Conservation (phyloP, 2,888 invertebrate species). For the Rhodophaea formosa region DNA sequence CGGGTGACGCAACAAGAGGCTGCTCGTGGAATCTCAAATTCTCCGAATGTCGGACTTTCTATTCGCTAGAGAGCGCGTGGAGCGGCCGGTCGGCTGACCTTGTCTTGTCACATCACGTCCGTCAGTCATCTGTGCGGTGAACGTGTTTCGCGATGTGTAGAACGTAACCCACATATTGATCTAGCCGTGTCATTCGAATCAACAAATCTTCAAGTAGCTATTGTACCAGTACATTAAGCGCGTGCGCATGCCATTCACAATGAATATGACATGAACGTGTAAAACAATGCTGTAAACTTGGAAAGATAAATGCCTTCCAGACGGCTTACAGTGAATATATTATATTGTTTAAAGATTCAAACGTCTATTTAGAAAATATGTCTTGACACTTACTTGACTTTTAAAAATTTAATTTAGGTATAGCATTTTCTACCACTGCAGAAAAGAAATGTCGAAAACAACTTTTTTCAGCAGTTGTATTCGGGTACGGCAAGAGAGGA, state of each 20-base stretch:
- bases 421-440: too few species aligned
- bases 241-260: background rate
- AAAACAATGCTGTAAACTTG: background rate
- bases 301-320: background rate
- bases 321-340: too few species aligned
- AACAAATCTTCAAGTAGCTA: background rate
- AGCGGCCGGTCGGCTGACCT: slow-evolving; percentile 3
- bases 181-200: slow-evolving; percentile 7
- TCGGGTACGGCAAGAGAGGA: too few species aligned
- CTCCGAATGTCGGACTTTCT: slow-evolving; percentile 7
- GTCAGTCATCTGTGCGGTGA: background rate
- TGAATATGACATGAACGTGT: background rate
- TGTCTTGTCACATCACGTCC: slow-evolving; percentile 11
- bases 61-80: slow-evolving; percentile 4
- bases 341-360: too few species aligned
- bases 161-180: slow-evolving; percentile 2
- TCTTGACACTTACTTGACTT: too few species aligned
- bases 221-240: background rate
- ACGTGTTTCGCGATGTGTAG: background rate
- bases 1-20: background rate
- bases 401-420: too few species aligned
- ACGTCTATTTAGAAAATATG: too few species aligned
- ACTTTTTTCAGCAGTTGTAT: too few species aligned
- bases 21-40: background rate
- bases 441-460: too few species aligned